Base-by-base conservation (phyloP, 2,113 vertebrate genomes). In the Terrapene triunguis region DNA sequence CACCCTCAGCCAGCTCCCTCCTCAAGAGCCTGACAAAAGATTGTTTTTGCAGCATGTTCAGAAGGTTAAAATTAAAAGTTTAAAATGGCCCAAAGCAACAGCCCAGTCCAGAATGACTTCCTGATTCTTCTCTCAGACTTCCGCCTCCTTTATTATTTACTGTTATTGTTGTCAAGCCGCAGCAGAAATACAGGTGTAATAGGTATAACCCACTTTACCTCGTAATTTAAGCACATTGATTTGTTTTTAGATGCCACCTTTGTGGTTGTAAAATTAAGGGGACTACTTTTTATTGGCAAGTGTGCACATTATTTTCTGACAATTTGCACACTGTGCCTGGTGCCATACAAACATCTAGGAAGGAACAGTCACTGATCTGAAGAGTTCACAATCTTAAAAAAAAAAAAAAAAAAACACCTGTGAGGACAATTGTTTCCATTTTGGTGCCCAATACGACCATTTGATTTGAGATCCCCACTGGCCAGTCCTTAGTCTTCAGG, bases 111-210 rank as follows among this genome's bases (percentile, higher is more conserved):
- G 57, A 59, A 59, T 59, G 57, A 29, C 57, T 59, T 59, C 12
- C 57, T 59, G 57, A 29, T 59, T 59, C 27, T 59, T 59, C 27
- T 59, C 5, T 32, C 27, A 59, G 57, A 59, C 27, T 32, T 59
- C 57, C 5, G 5, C 25, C 27, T 59, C 57, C 12, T 59, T 59
- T 29, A 13, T 59, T 59, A 29, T 13, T 59, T 59, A 59, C 27
- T 29, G 27, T 59, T 59, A 59, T 25, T 57, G 55, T 57, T 57
- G 55, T 57, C 55, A 57, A 25, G 55, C 24, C 1, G 21, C 53
- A 57, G 55, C 55, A 57, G 1, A 53, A 0, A 0, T 57, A 42
- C 57, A 16, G 38, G 38, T 69, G 0, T 29, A 83, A 53, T 76
- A 59, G 87, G 87, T 76, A 92, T 82, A 81, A 14, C 44, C 38